Evolutionary conservation across 2,797 vertebrate genomes (phyloP), one percentile per base, ranked within the genome.

Genomic region (Myiotriccus ornatus): DNA sequence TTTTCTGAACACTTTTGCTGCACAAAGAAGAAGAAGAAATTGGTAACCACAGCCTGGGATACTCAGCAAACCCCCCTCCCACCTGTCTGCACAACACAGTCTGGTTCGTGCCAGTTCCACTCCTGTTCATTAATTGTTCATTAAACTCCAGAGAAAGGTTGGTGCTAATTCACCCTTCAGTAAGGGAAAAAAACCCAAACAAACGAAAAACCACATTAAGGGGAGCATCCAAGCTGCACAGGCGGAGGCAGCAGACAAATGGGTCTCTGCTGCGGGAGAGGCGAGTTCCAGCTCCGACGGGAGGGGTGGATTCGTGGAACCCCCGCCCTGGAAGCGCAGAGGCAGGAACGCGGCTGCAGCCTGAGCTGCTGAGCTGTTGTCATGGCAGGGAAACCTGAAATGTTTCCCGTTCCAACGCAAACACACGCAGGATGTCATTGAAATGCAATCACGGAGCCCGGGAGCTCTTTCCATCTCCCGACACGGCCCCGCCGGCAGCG

Each of bases 251-350:
- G 91, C 59, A 86, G 79, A 91, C 41, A 88, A 94, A 94, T 35
- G 83, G 52, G 32, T 5, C 21, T 86, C 67, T 91, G 34, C 34
- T 46, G 75, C 0, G 9, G 28, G 50, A 67, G 67, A 22, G 22
- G 47, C 0, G 10, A 43, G 37, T 9, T 81, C 10, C 39, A 21
- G 37, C 75, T 50, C n/a, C 0, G 0, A 6, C 14, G n/a, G 0
- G 19, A 2, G 0, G 27, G 3, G 32, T 39, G 39, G 41, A 41
- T 3, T 47, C 39, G 59, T 18, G 14, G 32, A 49, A 67, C 27
- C 7, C 46, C 12, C 8, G 1, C 37, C 5, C 0, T 12, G 60
- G 34, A 49, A 24, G 16, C 1, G 2, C 52, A 35, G 74, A 21
- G 0, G 3, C 49, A 23, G 53, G 64, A 62, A 56, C 34, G 20